phyloP scores from a whole-genome alignment of 2,797 vertebrate species.

The Thamnophis elegans region DNA sequence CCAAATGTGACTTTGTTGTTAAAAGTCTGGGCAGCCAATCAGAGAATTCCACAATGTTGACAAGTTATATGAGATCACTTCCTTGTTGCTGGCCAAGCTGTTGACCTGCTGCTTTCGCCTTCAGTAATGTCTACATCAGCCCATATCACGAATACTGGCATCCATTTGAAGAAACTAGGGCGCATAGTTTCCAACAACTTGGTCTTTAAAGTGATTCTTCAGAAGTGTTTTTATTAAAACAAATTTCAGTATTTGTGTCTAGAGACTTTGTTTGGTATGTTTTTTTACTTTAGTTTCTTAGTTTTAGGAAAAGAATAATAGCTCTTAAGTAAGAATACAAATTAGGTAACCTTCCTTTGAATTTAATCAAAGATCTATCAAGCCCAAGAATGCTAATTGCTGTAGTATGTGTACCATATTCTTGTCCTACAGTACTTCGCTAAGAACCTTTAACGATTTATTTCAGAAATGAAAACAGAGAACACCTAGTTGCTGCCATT shows the following conservation, averaged over 20 bases:
- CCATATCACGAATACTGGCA: not conserved
- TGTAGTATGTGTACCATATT: not conserved
- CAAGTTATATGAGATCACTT: not conserved
- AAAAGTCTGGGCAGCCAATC: not conserved
- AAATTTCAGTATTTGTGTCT: not conserved
- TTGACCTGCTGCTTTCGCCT: rapidly evolving
- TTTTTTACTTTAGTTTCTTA: not conserved
- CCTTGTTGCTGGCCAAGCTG: slow-evolving; percentile 17
- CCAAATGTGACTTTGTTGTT: slow-evolving; percentile 36
- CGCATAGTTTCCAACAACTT: rapidly evolving
- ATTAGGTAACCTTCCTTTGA: not conserved
- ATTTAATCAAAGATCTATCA: too few relatives aligned
- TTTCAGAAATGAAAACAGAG: not conserved
- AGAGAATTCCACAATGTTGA: not conserved
- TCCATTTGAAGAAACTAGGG: rapidly evolving
- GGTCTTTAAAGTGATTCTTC: not conserved
- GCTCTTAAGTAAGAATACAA: not conserved
- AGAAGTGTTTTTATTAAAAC: slow-evolving; percentile 1
- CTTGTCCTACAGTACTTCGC: not conserved
- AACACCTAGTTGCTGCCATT: not conserved
- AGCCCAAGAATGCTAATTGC: not conserved
- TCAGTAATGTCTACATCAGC: not conserved
- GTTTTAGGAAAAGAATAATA: not conserved
- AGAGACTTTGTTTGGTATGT: not conserved
- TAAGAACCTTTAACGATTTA: not conserved